Percentiles rank a stretch among this genome's conserved stretches.
phyloP scores from a whole-genome alignment of 2,888 invertebrate genomes.

The Hydrotaea diabolus region DNA sequence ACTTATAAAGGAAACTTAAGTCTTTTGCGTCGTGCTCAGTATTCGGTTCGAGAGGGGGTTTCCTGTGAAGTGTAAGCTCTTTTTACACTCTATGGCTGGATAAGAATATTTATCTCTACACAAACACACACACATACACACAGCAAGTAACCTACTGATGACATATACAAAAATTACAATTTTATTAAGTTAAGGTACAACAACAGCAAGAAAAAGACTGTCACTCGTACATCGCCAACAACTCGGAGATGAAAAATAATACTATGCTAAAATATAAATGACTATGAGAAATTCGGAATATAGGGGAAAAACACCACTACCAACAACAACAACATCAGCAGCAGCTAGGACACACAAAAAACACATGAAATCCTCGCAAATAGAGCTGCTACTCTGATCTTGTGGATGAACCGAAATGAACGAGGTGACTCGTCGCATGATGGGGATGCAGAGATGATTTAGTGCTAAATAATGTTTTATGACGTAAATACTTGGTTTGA shows the following conservation, averaged over 20 bases:
- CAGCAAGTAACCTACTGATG: constrained; percentile 43
- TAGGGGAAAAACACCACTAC: too few relatives aligned
- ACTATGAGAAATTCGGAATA: constrained; percentile 11
- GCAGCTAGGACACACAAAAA: not conserved
- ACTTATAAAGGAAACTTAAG: too few relatives aligned
- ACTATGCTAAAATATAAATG: constrained; percentile 27
- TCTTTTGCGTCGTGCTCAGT: not conserved
- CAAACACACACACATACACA: not conserved
- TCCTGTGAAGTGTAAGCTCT: not conserved
- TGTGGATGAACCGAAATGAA: not conserved
- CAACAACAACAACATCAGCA: not conserved
- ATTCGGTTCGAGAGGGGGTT: not conserved
- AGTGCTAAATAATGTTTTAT: constrained; percentile 31
- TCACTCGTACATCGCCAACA: too few relatives aligned
- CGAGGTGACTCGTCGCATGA: constrained; percentile 10
- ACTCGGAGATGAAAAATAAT: constrained; percentile 22
- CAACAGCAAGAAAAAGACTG: too few relatives aligned
- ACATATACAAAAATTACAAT: constrained; percentile 50
- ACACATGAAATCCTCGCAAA: constrained; percentile 9
- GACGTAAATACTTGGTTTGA: constrained; percentile 1
- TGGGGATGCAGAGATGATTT: constrained; percentile 25
- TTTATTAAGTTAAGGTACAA: constrained; percentile 45
- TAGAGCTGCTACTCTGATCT: not conserved
- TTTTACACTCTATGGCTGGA: constrained; percentile 7
- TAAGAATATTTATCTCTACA: constrained; percentile 16